Percentiles rank a stretch among this genome's conserved stretches.
Conservation (phyloP, 2,113 vertebrate species). For the Eira barbara region DNA sequence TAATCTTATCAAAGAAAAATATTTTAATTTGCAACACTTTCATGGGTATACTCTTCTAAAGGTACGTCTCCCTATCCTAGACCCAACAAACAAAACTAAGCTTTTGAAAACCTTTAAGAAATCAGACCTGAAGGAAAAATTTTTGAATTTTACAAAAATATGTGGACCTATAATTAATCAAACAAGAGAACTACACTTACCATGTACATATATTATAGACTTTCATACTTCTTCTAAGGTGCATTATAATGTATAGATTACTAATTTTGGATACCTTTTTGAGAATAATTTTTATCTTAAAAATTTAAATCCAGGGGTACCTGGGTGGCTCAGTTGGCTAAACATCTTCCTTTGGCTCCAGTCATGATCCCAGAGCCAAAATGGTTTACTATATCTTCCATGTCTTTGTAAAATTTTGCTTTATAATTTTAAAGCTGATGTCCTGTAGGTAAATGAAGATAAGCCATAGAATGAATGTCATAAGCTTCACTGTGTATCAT, state of each 20-base stretch:
- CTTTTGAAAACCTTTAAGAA: conserved; percentile 77
- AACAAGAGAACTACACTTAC: conserved; percentile 31
- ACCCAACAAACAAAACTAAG: not conserved
- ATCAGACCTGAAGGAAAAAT: conserved; percentile 66
- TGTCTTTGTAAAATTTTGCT: conserved; percentile 77
- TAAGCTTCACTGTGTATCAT: conserved; percentile 67
- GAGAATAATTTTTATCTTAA: conserved; percentile 79
- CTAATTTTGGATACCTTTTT: conserved; percentile 80
- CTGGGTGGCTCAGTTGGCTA: too few relatives aligned
- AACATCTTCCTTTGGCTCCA: too few relatives aligned
- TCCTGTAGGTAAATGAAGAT: conserved; percentile 68
- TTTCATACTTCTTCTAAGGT: conserved; percentile 79
- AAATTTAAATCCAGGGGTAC: conserved; percentile 71
- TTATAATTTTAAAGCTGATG: conserved; percentile 75
- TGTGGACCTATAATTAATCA: conserved; percentile 69
- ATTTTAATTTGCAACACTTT: not conserved
- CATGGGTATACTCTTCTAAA: not conserved
- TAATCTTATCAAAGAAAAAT: not conserved
- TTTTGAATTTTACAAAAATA: conserved; percentile 80
- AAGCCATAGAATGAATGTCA: conserved; percentile 75
- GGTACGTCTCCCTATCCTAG: not conserved
- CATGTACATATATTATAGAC: conserved; percentile 76
- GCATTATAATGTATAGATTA: conserved; percentile 78
- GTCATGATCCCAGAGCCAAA: conserved; percentile 58
- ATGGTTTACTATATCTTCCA: conserved; percentile 61